Evolutionary conservation across 2,113 vertebrate species (phyloP).

Genomic region (Gavialis gangeticus): DNA sequence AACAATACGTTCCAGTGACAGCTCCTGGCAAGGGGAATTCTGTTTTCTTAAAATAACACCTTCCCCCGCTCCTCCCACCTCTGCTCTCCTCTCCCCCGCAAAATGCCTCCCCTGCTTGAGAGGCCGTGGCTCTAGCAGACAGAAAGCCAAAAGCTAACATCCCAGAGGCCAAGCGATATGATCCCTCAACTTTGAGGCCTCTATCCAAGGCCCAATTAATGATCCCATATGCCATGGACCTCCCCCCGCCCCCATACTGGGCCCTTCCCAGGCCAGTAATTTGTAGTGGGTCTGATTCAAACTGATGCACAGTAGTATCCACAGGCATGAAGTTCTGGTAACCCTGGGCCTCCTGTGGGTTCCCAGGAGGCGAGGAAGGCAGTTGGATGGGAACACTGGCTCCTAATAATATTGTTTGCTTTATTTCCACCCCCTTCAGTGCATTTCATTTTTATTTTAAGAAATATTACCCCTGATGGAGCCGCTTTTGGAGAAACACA

Average conservation of each 20-base stretch:
- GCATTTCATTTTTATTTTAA: slow-evolving; percentile 65
- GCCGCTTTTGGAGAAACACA: slow-evolving; percentile 30
- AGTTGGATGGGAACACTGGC: slow-evolving; percentile 44
- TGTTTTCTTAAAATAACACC: slow-evolving; percentile 38
- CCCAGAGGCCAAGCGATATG: neutral
- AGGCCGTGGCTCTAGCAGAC: neutral
- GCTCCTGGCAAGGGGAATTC: slow-evolving; percentile 25
- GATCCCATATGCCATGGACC: slow-evolving; percentile 3
- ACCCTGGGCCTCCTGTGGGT: slow-evolving; percentile 30
- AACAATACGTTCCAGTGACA: slow-evolving; percentile 2
- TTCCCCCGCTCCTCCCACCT: neutral
- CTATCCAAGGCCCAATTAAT: slow-evolving; percentile 54
- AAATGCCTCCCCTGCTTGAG: slow-evolving; percentile 40
- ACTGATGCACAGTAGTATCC: slow-evolving; percentile 4
- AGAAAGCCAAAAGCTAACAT: neutral
- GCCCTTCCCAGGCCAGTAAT: neutral
- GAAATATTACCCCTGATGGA: slow-evolving; percentile 52
- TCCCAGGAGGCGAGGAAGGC: slow-evolving; percentile 25
- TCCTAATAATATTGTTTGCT: slow-evolving; percentile 49
- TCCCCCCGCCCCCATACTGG: neutral
- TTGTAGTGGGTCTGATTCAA: neutral
- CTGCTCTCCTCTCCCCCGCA: neutral
- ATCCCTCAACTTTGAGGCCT: slow-evolving; percentile 46
- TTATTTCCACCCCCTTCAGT: slow-evolving; percentile 58
- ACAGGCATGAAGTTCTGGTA: neutral